phyloP scores from a whole-genome alignment of 2,797 vertebrate genomes.

The Aeoliscus strigatus region DNA sequence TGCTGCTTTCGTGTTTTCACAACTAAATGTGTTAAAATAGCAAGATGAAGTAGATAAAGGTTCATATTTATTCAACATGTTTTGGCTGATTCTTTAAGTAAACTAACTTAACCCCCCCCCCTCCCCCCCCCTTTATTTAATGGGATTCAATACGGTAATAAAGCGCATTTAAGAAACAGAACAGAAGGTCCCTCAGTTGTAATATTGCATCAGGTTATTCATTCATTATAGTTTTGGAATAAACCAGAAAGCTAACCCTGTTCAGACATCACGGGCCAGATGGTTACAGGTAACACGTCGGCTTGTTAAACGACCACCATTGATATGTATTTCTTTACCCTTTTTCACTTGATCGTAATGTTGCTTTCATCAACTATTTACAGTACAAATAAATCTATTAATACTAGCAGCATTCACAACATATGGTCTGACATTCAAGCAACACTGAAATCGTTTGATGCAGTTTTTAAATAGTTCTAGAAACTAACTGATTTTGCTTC shows the following conservation, averaged over 20 bases:
- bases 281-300: slow-evolving; percentile 50
- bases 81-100: slow-evolving; percentile 23
- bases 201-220: slow-evolving; percentile 66
- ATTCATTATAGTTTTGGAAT: slow-evolving; percentile 31
- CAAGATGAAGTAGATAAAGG: slow-evolving; percentile 25
- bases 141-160: slow-evolving; percentile 30
- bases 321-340: slow-evolving; percentile 75
- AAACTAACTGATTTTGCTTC: slow-evolving; percentile 70
- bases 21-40: slow-evolving; percentile 16
- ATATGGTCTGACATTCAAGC: slow-evolving; percentile 73
- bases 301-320: slow-evolving; percentile 47
- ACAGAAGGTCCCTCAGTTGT: slow-evolving; percentile 35
- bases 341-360: slow-evolving; percentile 56
- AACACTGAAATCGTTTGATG: slow-evolving; percentile 75
- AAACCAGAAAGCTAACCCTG: slow-evolving; percentile 58
- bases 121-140: slow-evolving; percentile 19
- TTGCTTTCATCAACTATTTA: slow-evolving; percentile 67
- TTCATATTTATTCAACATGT: too few relatives aligned
- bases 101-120: too few relatives aligned
- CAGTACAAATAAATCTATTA: slow-evolving; percentile 74
- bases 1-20: slow-evolving; percentile 36
- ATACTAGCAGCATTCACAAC: slow-evolving; percentile 80
- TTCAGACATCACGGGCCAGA: slow-evolving; percentile 48
- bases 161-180: slow-evolving; percentile 38
- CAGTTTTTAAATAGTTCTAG: slow-evolving; percentile 64